These are phyloP conservation scores for Drosophila pegasa DNA, from an alignment of 2,888 invertebrate species.

Conservation along the genomic window DNA sequence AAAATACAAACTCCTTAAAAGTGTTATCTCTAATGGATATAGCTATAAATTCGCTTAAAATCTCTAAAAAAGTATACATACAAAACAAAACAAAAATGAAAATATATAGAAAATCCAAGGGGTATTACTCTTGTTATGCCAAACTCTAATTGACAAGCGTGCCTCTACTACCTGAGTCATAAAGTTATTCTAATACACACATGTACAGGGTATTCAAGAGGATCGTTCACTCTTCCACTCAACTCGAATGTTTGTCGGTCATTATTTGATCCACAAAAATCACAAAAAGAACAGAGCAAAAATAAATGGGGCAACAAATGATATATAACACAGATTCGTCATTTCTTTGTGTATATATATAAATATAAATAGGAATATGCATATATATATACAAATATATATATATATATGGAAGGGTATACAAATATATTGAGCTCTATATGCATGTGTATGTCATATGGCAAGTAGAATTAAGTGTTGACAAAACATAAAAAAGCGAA, in stretches of 20 bases:
- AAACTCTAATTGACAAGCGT: too few species aligned
- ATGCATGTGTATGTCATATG: slow-evolving; percentile 23
- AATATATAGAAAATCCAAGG: too few species aligned
- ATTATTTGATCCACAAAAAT: slow-evolving; percentile 28
- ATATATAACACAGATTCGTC: slow-evolving; percentile 30
- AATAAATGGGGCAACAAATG: slow-evolving; percentile 12
- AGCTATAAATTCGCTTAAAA: too few species aligned
- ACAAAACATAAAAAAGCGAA: slow-evolving; percentile 27
- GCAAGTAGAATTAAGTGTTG: slow-evolving; percentile 47
- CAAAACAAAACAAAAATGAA: too few species aligned
- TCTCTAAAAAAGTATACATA: too few species aligned
- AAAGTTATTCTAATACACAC: background rate
- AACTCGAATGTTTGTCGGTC: slow-evolving; percentile 31
- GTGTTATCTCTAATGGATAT: too few species aligned
- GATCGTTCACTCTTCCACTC: slow-evolving; percentile 2
- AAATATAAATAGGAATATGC: background rate
- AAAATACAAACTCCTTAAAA: too few species aligned
- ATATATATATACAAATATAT: background rate
- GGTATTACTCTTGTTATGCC: too few species aligned
- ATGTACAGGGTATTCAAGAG: slow-evolving; percentile 19
- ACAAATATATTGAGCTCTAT: slow-evolving; percentile 1
- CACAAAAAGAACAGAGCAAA: slow-evolving; percentile 7
- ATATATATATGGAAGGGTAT: slow-evolving; percentile 14
- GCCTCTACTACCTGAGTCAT: too few species aligned
- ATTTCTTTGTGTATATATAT: slow-evolving; percentile 17